Evolutionary conservation across 2,888 invertebrate genomes (phyloP).

Genomic region (Auanema sp.): DNA sequence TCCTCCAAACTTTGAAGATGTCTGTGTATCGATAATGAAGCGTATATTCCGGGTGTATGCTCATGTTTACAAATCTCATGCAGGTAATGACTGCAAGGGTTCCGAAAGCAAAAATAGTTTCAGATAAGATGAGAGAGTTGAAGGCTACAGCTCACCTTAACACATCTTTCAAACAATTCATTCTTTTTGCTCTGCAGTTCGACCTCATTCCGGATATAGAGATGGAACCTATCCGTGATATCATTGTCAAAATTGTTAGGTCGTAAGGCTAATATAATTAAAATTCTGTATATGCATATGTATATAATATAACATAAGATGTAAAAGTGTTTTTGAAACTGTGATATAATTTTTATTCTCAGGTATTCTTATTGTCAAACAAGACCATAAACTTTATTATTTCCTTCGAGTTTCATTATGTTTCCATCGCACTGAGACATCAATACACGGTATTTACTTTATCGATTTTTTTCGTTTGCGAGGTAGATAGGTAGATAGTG

Average conservation of each 20-base stretch:
- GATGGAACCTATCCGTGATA: conserved; percentile 28
- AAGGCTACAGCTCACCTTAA: conserved; percentile 40
- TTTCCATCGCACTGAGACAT: too few relatives aligned
- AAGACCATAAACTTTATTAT: too few relatives aligned
- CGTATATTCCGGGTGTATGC: conserved; percentile 97
- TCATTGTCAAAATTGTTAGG: conserved; percentile 15
- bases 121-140: conserved; percentile 16
- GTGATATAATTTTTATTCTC: too few relatives aligned
- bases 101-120: not conserved
- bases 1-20: conserved; percentile 68
- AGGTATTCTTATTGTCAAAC: too few relatives aligned
- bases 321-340: too few relatives aligned
- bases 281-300: too few relatives aligned
- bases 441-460: too few relatives aligned
- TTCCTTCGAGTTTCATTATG: too few relatives aligned
- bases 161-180: conserved; percentile 45
- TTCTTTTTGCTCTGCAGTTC: conserved; percentile 42
- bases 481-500: too few relatives aligned
- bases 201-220: conserved; percentile 29
- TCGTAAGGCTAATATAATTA: too few relatives aligned
- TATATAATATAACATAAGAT: too few relatives aligned
- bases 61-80: conserved; percentile 99
- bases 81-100: conserved; percentile 13
- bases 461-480: too few relatives aligned
- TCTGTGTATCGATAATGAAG: conserved; percentile 96